Evolutionary conservation across 2,797 vertebrate genomes (phyloP), one percentile per base, ranked within the genome.

Genomic region (Cryptoblepharus egeriae): DNA sequence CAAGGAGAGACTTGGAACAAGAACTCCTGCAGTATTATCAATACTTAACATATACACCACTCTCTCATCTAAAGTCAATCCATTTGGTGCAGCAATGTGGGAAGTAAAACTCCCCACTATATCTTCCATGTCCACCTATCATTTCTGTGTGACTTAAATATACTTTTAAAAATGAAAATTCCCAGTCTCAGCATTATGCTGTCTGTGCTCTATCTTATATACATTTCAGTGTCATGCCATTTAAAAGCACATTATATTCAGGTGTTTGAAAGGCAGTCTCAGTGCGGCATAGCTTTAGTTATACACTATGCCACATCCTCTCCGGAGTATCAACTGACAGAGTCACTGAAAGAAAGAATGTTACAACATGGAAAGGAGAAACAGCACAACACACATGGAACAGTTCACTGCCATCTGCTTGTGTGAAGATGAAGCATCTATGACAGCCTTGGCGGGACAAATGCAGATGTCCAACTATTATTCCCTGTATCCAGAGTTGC

Each of bases 381-480:
- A 52, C 26, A 78, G 70, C 39, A 82, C n/a, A 70, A 76, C 13
- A 61, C n/a, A 28, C 65, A 72, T 45, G 55, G 60, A 65, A 72
- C n/a, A 73, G 61, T 79, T 79, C 61, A 49, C 52, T 78, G 20
- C 61, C 82, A 84, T 84, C 82, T 84, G 76, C 69, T 64, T 79
- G 76, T 49, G 76, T 74, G 70, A 84, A 74, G 69, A 67, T 74
- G 52, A 61, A 71, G 0, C 0, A 73, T 77, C 87, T 87, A 81
- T 49, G 80, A 88, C 83, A 83, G 72, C 79, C 85, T 88, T 83
- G 84, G 30, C 84, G 89, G 86, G 85, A 79, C 86, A 88, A 83
- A 88, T 85, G 80, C 91, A 92, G 92, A 91, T 91, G 89, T 90
- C 49, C 88, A 63, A 80, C 74, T 82, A 91, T 87, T 87, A 88